A percentile compares a stretch with the other conserved stretches of the same genome.
phyloP scores from a whole-genome alignment of 2,888 invertebrate species.

The Coenonympha arcania region DNA sequence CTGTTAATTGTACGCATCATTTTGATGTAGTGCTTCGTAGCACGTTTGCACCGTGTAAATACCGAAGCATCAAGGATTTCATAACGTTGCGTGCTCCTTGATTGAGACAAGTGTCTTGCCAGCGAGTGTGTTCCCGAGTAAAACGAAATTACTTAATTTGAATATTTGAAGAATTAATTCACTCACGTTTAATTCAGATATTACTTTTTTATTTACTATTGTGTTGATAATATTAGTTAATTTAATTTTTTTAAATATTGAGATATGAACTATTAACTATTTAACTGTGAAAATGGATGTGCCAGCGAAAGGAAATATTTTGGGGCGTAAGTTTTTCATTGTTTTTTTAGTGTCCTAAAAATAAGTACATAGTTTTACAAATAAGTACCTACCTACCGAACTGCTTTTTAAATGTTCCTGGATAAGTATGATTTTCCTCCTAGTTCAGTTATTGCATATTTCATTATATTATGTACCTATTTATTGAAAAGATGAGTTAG shows the following conservation, averaged over 20 bases:
- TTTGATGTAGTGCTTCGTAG: constrained; percentile 29
- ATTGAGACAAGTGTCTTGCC: constrained; percentile 11
- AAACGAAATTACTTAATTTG: no score
- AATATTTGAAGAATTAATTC: no score
- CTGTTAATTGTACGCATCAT: no score
- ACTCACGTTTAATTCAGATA: no score
- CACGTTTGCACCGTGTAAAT: constrained; percentile 28
- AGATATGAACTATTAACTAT: background rate
- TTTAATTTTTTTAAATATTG: background rate
- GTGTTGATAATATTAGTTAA: background rate
- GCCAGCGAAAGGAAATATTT: constrained; percentile 72
- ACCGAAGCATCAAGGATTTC: constrained; percentile 28
- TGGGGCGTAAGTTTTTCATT: constrained; percentile 68
- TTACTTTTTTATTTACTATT: no score
- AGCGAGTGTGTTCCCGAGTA: background rate
- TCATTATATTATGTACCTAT: no score
- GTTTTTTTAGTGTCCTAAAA: background rate
- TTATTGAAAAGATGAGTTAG: no score
- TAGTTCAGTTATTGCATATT: no score
- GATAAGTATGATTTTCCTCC: no score
- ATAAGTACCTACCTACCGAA: background rate
- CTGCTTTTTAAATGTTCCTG: no score
- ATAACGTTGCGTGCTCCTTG: constrained; percentile 29
- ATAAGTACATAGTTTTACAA: background rate
- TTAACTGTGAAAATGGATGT: constrained; percentile 58